These are phyloP conservation scores for Brachionus paranguensis DNA, from an alignment of 1,140 invertebrate species.

Conservation along the genomic window DNA sequence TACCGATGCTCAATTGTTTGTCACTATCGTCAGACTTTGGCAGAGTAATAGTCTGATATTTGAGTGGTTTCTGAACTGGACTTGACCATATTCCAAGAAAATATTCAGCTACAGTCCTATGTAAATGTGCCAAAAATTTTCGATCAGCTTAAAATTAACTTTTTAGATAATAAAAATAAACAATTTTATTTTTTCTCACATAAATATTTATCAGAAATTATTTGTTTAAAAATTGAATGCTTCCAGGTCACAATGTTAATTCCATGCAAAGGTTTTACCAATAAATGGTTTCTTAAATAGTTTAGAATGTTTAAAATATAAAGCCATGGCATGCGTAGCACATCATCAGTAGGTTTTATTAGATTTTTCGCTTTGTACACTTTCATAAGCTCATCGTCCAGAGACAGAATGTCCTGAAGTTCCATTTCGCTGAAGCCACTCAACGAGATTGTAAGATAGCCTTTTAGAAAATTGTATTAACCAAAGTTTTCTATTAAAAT, in stretches of 20 bases:
- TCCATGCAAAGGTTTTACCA: conserved; percentile 2
- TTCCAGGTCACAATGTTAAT: not conserved
- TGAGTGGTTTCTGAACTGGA: not conserved
- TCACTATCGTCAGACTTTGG: not conserved
- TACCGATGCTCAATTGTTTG: not conserved
- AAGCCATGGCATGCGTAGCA: not conserved
- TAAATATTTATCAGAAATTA: conserved; percentile 3
- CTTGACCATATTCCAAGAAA: conserved; percentile 13
- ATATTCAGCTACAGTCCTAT: conserved; percentile 13
- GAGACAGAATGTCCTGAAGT: conserved; percentile 25
- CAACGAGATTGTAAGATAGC: not conserved
- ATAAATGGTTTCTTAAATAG: not conserved
- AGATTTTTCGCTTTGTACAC: not conserved
- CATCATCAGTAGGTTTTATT: not conserved
- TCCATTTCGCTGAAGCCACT: conserved; percentile 24
- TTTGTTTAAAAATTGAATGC: conserved; percentile 36
- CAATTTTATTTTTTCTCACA: not conserved
- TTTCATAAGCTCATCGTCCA: conserved; percentile 20
- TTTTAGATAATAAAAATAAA: not conserved
- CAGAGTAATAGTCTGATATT: not conserved
- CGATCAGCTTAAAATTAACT: not conserved
- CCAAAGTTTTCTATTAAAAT: not conserved
- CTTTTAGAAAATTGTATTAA: not conserved
- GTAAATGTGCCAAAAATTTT: not conserved
- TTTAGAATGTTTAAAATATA: not conserved